Evolutionary conservation across 2,888 invertebrate genomes (phyloP).

Genomic region (Torymus aiolomorphi): DNA sequence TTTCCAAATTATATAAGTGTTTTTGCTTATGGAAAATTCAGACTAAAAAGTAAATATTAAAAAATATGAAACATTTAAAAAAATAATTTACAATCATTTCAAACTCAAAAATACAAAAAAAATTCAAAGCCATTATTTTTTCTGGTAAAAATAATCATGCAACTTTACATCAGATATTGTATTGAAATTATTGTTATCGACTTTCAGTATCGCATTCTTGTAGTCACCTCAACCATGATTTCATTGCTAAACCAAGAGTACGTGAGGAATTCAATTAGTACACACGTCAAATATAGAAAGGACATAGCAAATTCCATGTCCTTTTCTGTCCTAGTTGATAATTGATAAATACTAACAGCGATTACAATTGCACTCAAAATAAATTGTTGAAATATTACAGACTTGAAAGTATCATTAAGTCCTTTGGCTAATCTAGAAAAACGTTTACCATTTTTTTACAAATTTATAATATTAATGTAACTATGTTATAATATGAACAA

Average conservation of each 20-base stretch:
- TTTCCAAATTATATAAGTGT: no score
- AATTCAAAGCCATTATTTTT: no score
- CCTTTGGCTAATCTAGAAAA: not conserved
- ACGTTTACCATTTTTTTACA: not conserved
- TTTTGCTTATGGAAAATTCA: no score
- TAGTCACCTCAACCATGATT: conserved; percentile 6
- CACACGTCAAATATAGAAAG: no score
- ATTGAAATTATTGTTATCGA: not conserved
- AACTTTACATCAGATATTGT: no score
- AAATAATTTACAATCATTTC: no score
- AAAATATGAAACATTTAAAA: no score
- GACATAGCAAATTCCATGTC: not conserved
- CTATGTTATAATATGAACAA: not conserved
- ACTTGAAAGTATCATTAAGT: not conserved
- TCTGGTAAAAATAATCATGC: no score
- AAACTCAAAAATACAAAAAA: no score
- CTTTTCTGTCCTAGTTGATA: conserved; percentile 1
- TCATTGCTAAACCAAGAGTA: conserved; percentile 8
- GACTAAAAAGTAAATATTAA: no score
- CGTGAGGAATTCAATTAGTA: not conserved
- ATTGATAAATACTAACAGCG: not conserved
- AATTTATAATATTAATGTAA: not conserved
- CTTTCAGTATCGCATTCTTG: not conserved
- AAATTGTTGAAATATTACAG: conserved; percentile 17
- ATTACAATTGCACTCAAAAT: conserved; percentile 7